Conservation (phyloP, 2,797 vertebrate genomes). For the Phoxinus dragarum region DNA sequence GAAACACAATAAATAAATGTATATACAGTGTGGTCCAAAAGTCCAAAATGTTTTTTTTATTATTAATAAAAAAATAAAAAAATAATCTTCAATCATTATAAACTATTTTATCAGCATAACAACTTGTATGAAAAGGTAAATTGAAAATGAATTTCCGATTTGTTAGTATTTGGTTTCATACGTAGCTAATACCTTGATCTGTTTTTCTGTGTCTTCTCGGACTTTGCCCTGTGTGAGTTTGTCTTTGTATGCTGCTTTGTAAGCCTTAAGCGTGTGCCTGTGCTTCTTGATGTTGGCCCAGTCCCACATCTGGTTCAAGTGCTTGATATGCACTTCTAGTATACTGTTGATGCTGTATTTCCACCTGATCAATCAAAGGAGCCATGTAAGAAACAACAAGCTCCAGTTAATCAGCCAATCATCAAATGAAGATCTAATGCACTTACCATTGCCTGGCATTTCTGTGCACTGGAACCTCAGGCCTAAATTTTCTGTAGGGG, state of each 20-base stretch:
- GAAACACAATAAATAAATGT: background rate
- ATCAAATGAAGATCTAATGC: background rate
- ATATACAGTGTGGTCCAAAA: background rate
- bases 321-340: slow-evolving; percentile 87
- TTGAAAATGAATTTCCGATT: background rate
- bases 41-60: background rate
- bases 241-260: slow-evolving; percentile 84
- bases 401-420: background rate
- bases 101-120: background rate
- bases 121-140: background rate
- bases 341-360: slow-evolving; percentile 85
- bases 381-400: background rate
- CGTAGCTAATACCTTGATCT: slow-evolving; percentile 82
- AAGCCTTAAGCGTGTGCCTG: slow-evolving; percentile 83
- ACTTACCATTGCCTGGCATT: slow-evolving; percentile 86
- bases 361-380: slow-evolving; percentile 82
- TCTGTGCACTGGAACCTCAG: slow-evolving; percentile 76
- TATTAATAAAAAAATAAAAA: no score
- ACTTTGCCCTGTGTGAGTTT: slow-evolving; percentile 85
- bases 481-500: slow-evolving; percentile 91
- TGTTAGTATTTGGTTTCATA: background rate
- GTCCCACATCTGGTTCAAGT: slow-evolving; percentile 84
- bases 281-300: slow-evolving; percentile 88
- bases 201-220: slow-evolving; percentile 81
- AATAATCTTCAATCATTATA: background rate